Conservation (phyloP, 2,797 vertebrate genomes). For the Microcaecilia unicolor region DNA sequence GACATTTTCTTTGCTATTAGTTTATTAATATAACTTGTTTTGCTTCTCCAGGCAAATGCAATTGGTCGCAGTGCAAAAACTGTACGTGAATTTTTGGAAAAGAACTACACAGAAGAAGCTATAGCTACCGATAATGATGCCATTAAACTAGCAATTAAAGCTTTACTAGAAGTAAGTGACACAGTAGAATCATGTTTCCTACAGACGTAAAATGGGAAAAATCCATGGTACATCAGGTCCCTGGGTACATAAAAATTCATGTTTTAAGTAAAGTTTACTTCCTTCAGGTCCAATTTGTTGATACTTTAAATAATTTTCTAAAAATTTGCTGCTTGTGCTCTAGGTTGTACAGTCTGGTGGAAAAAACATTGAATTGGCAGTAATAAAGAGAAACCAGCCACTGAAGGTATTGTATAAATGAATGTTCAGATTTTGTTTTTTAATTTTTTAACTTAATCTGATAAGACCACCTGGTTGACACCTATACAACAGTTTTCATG, state of each 20-base stretch:
- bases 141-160: constrained; percentile 69
- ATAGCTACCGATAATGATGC: constrained; percentile 64
- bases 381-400: constrained; percentile 69
- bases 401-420: constrained; percentile 55
- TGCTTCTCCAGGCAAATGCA: constrained; percentile 60
- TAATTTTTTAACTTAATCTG: no score
- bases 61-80: constrained; percentile 73
- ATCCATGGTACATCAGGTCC: no score
- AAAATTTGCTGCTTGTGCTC: constrained; percentile 5
- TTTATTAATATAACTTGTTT: no score
- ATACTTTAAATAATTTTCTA: no score
- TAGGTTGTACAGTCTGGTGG: constrained; percentile 72
- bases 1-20: no score
- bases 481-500: no score
- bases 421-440: no score
- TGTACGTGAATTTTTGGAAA: constrained; percentile 71
- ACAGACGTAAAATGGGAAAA: no score
- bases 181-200: no score
- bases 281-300: no score
- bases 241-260: not conserved
- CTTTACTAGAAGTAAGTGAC: constrained; percentile 69
- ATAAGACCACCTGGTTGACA: no score
- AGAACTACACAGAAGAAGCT: constrained; percentile 70
- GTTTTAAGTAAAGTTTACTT: not conserved
- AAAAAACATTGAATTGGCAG: constrained; percentile 69